Conservation (phyloP, 2,888 invertebrate species). For the Psococerastis gibbosa region DNA sequence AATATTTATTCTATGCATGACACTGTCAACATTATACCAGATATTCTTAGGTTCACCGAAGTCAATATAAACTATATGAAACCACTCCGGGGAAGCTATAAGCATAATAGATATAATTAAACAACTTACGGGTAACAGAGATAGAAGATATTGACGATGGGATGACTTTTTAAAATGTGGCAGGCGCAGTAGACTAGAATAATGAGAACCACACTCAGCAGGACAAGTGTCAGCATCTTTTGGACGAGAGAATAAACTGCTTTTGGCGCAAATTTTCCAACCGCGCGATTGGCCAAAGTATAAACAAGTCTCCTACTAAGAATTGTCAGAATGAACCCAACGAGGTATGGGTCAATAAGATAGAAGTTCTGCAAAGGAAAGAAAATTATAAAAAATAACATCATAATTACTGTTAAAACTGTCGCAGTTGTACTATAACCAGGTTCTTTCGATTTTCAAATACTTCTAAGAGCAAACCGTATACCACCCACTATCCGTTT, state of each 20-base stretch:
- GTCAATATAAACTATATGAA: too few species aligned
- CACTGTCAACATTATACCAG: too few species aligned
- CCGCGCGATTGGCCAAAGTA: conserved; percentile 31
- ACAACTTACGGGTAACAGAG: conserved; percentile 83
- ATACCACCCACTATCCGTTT: too few species aligned
- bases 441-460: too few species aligned
- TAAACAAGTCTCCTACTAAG: conserved; percentile 63
- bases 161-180: conserved; percentile 53
- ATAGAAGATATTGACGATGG: conserved; percentile 60
- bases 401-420: not conserved
- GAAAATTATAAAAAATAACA: conserved; percentile 12
- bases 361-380: conserved; percentile 71
- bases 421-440: conserved; percentile 4
- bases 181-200: conserved; percentile 48
- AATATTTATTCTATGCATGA: too few species aligned
- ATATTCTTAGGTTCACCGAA: too few species aligned
- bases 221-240: conserved; percentile 35
- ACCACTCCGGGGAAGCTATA: too few species aligned
- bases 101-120: too few species aligned
- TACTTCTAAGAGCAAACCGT: too few species aligned
- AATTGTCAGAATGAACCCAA: conserved; percentile 65
- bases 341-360: conserved; percentile 74
- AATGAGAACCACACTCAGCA: conserved; percentile 39
- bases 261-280: conserved; percentile 24
- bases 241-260: conserved; percentile 22